These are phyloP conservation scores for Pao palembangensis DNA, from an alignment of 2,113 vertebrate genomes.

Conservation along the genomic window DNA sequence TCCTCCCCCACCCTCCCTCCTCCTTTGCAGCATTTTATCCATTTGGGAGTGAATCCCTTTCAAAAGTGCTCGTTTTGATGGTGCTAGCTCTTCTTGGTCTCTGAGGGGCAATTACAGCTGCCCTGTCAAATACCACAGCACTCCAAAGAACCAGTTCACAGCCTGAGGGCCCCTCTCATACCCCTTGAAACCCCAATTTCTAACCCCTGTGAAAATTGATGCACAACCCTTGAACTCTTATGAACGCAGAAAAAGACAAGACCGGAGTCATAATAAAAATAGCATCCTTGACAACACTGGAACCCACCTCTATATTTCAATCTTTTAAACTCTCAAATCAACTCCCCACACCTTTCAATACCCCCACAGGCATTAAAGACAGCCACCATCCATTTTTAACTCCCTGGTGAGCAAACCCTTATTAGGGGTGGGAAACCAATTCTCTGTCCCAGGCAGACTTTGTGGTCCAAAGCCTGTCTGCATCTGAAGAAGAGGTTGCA, in stretches of 20 bases:
- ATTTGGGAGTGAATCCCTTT: slow-evolving; percentile 46
- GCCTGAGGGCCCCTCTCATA: slow-evolving; percentile 55
- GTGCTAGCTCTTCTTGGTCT: slow-evolving; percentile 58
- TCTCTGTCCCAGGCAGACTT: slow-evolving; percentile 40
- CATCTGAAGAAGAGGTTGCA: slow-evolving; percentile 45
- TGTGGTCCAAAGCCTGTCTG: slow-evolving; percentile 45
- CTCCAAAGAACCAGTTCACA: slow-evolving; percentile 57
- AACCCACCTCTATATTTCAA: slow-evolving; percentile 39
- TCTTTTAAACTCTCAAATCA: slow-evolving; percentile 26
- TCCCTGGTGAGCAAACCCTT: slow-evolving; percentile 46
- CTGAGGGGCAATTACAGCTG: slow-evolving; percentile 69
- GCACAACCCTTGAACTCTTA: slow-evolving; percentile 56
- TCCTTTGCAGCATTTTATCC: slow-evolving; percentile 35
- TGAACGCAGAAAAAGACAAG: slow-evolving; percentile 42
- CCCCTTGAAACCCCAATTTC: slow-evolving; percentile 47
- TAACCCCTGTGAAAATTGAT: slow-evolving; percentile 45
- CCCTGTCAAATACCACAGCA: slow-evolving; percentile 66
- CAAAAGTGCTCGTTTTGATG: slow-evolving; percentile 58
- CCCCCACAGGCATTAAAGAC: slow-evolving; percentile 44
- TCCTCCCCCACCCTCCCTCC: slow-evolving; percentile 28
- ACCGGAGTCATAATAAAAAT: slow-evolving; percentile 43
- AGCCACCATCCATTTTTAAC: slow-evolving; percentile 42
- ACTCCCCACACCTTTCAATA: slow-evolving; percentile 20
- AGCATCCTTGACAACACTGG: slow-evolving; percentile 33
- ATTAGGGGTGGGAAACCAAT: slow-evolving; percentile 55